Percentiles rank a stretch among this genome's conserved stretches.
Conservation (phyloP, 1,140 invertebrate species). For the Probaryconus sp. region DNA sequence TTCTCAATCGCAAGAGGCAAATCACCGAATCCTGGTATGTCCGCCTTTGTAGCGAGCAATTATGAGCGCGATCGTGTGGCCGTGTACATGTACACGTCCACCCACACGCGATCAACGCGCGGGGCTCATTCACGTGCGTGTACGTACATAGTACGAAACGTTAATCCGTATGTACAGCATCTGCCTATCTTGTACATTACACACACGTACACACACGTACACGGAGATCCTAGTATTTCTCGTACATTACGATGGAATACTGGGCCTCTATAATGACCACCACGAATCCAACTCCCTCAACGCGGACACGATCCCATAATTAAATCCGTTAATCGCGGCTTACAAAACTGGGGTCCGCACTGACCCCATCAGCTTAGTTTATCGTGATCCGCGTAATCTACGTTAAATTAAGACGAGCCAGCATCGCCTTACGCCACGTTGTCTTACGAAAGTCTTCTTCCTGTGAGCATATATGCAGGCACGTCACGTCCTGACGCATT, state of each 20-base stretch:
- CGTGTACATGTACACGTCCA: constrained; percentile 19
- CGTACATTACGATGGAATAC: constrained; percentile 44
- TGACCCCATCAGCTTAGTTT: constrained; percentile 77
- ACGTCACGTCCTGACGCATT: constrained; percentile 10
- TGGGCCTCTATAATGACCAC: constrained; percentile 58
- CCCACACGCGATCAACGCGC: constrained; percentile 6
- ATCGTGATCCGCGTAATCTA: constrained; percentile 77
- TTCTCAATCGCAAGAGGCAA: constrained; percentile 37
- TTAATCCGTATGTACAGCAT: constrained; percentile 59
- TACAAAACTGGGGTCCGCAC: constrained; percentile 61
- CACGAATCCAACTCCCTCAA: constrained; percentile 51
- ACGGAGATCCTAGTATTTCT: constrained; percentile 46
- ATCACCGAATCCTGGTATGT: constrained; percentile 45
- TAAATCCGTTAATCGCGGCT: constrained; percentile 65
- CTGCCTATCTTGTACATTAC: constrained; percentile 54
- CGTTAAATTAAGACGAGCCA: constrained; percentile 74
- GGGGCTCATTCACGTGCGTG: constrained; percentile 35
- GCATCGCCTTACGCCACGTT: constrained; percentile 38
- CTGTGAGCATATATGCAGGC: background rate
- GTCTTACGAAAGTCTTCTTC: constrained; percentile 19
- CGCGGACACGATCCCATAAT: constrained; percentile 61
- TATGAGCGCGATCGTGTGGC: constrained; percentile 19
- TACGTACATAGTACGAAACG: constrained; percentile 43
- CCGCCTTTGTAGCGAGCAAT: constrained; percentile 45
- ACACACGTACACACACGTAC: constrained; percentile 21